phyloP scores from a whole-genome alignment of 2,113 vertebrate genomes.

The Cepphus grylle region DNA sequence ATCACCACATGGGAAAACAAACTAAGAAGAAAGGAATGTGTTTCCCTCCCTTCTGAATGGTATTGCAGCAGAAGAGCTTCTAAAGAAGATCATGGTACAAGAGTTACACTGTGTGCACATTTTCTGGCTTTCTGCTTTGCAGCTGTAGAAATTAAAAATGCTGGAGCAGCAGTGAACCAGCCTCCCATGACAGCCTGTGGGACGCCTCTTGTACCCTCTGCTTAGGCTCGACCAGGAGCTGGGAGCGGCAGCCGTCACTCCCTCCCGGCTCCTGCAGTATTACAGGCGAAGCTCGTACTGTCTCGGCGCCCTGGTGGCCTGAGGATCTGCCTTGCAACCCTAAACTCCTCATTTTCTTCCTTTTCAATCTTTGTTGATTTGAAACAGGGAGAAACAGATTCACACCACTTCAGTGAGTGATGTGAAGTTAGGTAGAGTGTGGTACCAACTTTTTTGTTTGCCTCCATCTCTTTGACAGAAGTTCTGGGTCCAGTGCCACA shows the following conservation, averaged over 20 bases:
- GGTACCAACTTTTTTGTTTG: background rate
- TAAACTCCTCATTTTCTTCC: background rate
- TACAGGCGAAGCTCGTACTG: background rate
- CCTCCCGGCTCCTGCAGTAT: accelerated
- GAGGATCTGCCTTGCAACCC: background rate
- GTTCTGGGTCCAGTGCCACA: background rate
- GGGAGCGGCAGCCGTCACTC: accelerated
- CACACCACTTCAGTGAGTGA: accelerated
- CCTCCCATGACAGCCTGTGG: background rate
- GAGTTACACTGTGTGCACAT: background rate
- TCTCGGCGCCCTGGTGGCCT: background rate
- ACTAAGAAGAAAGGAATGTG: background rate
- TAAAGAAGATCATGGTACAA: background rate
- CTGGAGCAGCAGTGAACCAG: background rate
- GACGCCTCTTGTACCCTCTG: background rate
- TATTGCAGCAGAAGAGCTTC: background rate
- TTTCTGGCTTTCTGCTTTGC: background rate
- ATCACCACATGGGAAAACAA: background rate
- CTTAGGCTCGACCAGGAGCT: background rate
- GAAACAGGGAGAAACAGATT: background rate
- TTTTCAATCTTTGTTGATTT: background rate
- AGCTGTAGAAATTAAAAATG: background rate
- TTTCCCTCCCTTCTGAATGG: background rate
- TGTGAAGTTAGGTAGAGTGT: background rate
- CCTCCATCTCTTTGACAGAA: background rate